These are phyloP conservation scores for Motacilla tschutschensis DNA, from an alignment of 2,113 vertebrate genomes.

Conservation along the genomic window DNA sequence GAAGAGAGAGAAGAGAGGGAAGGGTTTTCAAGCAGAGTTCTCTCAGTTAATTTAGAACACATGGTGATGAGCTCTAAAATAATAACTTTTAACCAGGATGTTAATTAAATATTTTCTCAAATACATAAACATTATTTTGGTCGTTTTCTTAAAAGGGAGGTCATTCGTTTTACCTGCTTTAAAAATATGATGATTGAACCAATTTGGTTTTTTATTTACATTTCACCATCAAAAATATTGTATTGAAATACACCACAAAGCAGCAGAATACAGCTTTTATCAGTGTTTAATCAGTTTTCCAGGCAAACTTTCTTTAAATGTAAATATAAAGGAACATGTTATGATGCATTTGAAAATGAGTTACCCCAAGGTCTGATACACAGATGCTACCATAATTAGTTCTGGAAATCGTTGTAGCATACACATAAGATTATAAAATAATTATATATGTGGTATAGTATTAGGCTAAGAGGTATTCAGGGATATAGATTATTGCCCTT, in stretches of 20 bases:
- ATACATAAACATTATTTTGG: conserved; percentile 70
- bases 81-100: conserved; percentile 65
- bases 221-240: conserved; percentile 66
- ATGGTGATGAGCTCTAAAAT: conserved; percentile 63
- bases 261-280: conserved; percentile 50
- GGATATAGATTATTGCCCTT: not conserved
- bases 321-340: conserved; percentile 21
- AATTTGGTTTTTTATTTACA: conserved; percentile 73
- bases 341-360: conserved; percentile 1
- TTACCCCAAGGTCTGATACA: not conserved
- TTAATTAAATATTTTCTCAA: conserved; percentile 73
- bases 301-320: conserved; percentile 19
- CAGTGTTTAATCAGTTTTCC: conserved; percentile 28
- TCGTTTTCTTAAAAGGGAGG: conserved; percentile 73
- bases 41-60: conserved; percentile 66
- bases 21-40: conserved; percentile 1
- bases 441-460: not conserved
- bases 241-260: conserved; percentile 57
- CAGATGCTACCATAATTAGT: not conserved
- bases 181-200: conserved; percentile 67
- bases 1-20: not conserved
- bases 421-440: conserved; percentile 2
- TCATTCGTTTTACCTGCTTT: conserved; percentile 72
- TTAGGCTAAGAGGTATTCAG: not conserved
- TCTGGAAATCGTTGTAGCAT: not conserved